Conservation (phyloP, 2,113 vertebrate genomes). For the Tympanuchus pallidicinctus region DNA sequence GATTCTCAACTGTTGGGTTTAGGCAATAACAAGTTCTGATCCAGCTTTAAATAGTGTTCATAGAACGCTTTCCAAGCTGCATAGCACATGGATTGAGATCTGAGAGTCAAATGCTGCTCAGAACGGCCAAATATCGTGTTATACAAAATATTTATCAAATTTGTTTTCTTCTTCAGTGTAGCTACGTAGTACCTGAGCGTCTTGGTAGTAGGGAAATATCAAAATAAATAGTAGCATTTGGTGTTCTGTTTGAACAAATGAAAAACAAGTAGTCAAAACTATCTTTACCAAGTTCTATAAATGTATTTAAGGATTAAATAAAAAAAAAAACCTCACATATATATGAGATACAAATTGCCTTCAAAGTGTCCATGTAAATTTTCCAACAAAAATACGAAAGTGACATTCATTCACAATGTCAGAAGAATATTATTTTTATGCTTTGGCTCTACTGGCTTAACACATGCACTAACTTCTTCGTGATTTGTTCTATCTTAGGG, state of each 20-base stretch:
- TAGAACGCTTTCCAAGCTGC: background rate
- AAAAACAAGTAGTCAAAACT: constrained; percentile 1
- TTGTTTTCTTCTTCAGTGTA: background rate
- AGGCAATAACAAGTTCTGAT: background rate
- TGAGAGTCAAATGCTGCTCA: background rate
- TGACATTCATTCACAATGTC: constrained; percentile 63
- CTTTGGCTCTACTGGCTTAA: constrained; percentile 54
- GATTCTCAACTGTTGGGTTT: background rate
- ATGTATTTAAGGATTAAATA: background rate
- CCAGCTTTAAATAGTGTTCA: background rate
- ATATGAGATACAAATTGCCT: constrained; percentile 23
- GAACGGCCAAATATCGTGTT: background rate
- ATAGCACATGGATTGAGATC: background rate
- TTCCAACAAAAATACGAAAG: constrained; percentile 60
- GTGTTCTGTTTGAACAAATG: background rate
- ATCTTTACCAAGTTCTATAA: background rate
- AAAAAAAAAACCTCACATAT: background rate
- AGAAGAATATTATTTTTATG: constrained; percentile 68
- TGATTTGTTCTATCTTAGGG: constrained; percentile 63
- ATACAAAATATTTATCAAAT: background rate
- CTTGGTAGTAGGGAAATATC: background rate
- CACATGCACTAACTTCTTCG: constrained; percentile 62
- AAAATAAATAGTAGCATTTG: background rate
- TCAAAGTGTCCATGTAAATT: constrained; percentile 56
- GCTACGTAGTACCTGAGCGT: background rate